These are phyloP conservation scores for Eubasilissa splendida DNA, from an alignment of 2,888 invertebrate genomes.

Conservation along the genomic window DNA sequence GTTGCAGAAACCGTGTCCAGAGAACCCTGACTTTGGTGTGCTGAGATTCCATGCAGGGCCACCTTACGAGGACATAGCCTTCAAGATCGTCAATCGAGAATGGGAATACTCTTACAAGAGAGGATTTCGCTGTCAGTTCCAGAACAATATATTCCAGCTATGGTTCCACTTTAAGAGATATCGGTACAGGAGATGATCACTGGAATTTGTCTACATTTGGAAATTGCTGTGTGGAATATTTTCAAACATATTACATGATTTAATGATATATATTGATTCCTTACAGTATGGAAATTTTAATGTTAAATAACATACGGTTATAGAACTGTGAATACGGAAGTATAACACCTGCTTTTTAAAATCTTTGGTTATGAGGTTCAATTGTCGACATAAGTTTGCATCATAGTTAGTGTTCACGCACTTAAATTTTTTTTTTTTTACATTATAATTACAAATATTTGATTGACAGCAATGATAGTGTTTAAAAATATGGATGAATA, in stretches of 20 bases:
- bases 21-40: constrained; percentile 95
- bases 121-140: constrained; percentile 99
- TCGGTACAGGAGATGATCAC: constrained; percentile 85
- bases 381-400: too few relatives aligned
- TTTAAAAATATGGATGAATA: too few relatives aligned
- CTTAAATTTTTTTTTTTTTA: too few relatives aligned
- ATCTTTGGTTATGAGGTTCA: too few relatives aligned
- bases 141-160: constrained; percentile 99
- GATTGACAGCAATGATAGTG: too few relatives aligned
- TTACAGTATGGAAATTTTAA: not conserved
- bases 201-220: constrained; percentile 2
- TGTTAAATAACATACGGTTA: not conserved
- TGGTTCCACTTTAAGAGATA: constrained; percentile 99
- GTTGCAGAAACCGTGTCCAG: constrained; percentile 87
- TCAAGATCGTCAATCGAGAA: constrained; percentile 98
- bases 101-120: constrained; percentile 99
- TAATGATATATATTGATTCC: not conserved
- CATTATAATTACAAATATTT: too few relatives aligned
- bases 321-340: too few relatives aligned
- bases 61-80: constrained; percentile 99
- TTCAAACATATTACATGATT: too few relatives aligned
- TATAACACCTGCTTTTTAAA: too few relatives aligned
- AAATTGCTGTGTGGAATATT: not conserved
- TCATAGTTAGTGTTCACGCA: too few relatives aligned
- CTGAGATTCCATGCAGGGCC: constrained; percentile 98